Evolutionary conservation across 2,888 invertebrate species (phyloP), one percentile per base, ranked within the genome.

Genomic region (Morinoia aosen): DNA sequence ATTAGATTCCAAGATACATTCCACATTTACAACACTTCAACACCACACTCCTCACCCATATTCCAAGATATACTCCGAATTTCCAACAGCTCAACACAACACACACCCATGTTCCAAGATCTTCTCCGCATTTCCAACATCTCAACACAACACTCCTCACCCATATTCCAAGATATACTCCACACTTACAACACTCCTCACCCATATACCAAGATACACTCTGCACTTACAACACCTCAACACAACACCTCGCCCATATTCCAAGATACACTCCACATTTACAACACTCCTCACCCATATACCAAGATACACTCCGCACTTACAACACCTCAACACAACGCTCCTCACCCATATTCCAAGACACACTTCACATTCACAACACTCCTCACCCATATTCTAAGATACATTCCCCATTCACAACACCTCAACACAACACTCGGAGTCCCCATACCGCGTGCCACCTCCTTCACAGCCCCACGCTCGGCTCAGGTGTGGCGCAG

Each of bases 401-500:
- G 25, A 25, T 16, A 16, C 76, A 16, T 7, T 25, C 25, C 3
- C 3, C 76, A 16, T 7, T 33, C 5, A 76, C 25, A 76, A 76
- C 25, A 33, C 76, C 76, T 76, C 33, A 33, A 76, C 76, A 76
- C 76, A 76, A 76, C 25, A 76, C 76, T 76, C 25, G 16, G 76
- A 76, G 76, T 33, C 33, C 33, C 19, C 19, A 76, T 76, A 14
- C 76, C 25, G 25, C 3, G 76, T 8, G 76, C 76, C 16, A 76
- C 93, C 14, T 7, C 93, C 19, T 5, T 57, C 57, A 12, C 57
- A 11, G 16, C 93, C 3, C 93, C 57, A 90, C 39, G 90, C 12
- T 14, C n/a, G 93, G 39, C 93, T 93, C 93, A 93, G 93, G 93
- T 93, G 93, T 33, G 5, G n/a, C 19, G 93, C 93, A 93, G 93